A percentile compares a stretch with the other conserved stretches of the same genome.
Conservation (phyloP, 2,888 invertebrate species). For the Nomada ruficornis region DNA sequence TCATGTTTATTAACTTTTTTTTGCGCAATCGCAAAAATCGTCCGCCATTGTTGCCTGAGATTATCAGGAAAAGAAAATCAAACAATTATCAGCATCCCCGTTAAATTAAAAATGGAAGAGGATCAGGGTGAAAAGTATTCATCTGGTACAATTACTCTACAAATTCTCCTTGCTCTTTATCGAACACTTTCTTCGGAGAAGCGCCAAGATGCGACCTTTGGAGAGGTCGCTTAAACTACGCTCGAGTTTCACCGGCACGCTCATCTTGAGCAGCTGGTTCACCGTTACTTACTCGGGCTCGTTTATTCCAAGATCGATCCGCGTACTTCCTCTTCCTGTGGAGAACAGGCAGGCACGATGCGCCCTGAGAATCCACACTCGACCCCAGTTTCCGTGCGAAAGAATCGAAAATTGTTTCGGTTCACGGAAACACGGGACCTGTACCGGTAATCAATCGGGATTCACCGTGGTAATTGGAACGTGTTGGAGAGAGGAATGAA, state of each 20-base stretch:
- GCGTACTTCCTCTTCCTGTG: constrained; percentile 67
- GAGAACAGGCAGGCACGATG: constrained; percentile 12
- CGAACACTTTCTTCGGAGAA: constrained; percentile 79
- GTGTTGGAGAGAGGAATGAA: neutral
- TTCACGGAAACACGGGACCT: constrained; percentile 31
- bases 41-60: neutral
- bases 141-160: constrained; percentile 30
- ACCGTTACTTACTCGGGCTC: constrained; percentile 51
- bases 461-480: constrained; percentile 15
- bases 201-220: constrained; percentile 77
- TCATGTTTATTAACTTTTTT: neutral
- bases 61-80: neutral
- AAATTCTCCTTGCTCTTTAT: constrained; percentile 58
- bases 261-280: constrained; percentile 41
- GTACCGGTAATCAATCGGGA: constrained; percentile 14
- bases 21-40: constrained; percentile 29
- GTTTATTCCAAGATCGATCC: constrained; percentile 54
- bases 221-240: constrained; percentile 78
- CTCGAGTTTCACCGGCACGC: constrained; percentile 80
- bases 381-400: constrained; percentile 39
- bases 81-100: neutral
- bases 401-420: constrained; percentile 19
- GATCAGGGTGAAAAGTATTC: neutral
- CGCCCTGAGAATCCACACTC: constrained; percentile 47
- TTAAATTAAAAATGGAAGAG: neutral